These are phyloP conservation scores for Ichneumoninae sp. DNA, from an alignment of 2,888 invertebrate genomes.

Conservation along the genomic window DNA sequence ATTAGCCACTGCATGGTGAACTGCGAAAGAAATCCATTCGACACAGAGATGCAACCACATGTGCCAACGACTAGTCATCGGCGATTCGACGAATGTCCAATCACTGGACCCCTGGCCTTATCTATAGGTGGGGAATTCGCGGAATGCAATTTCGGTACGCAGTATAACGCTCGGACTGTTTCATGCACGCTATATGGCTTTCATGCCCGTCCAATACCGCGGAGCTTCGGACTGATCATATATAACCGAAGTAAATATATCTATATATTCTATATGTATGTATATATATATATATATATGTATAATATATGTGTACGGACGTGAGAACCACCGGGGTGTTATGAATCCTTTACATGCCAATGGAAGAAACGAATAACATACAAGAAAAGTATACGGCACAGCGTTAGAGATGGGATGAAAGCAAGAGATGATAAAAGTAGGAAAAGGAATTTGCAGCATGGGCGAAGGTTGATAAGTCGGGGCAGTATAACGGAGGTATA, in stretches of 20 bases:
- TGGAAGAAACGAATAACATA: constrained; percentile 34
- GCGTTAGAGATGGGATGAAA: not conserved
- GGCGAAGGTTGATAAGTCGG: constrained; percentile 22
- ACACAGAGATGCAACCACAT: not conserved
- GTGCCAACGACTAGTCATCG: constrained; percentile 7
- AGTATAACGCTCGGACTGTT: constrained; percentile 40
- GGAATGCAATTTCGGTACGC: constrained; percentile 38
- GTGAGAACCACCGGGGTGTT: constrained; percentile 48
- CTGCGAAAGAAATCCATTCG: not conserved
- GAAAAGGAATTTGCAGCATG: constrained; percentile 11
- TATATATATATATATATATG: not conserved
- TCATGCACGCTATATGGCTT: constrained; percentile 50
- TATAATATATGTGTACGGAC: not conserved
- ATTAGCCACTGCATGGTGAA: not conserved
- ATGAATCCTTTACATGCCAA: constrained; percentile 59
- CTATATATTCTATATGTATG: not conserved
- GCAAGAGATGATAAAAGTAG: constrained; percentile 15
- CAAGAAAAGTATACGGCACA: not conserved
- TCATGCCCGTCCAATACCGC: constrained; percentile 44
- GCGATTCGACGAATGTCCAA: not conserved
- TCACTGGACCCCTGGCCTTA: not conserved
- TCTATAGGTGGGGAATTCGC: constrained; percentile 19
- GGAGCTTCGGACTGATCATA: constrained; percentile 10
- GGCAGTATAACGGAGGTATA: not conserved
- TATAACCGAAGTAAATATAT: not conserved